Evolutionary conservation across 2,113 vertebrate species (phyloP).

Genomic region (Catharus fuscescens): DNA sequence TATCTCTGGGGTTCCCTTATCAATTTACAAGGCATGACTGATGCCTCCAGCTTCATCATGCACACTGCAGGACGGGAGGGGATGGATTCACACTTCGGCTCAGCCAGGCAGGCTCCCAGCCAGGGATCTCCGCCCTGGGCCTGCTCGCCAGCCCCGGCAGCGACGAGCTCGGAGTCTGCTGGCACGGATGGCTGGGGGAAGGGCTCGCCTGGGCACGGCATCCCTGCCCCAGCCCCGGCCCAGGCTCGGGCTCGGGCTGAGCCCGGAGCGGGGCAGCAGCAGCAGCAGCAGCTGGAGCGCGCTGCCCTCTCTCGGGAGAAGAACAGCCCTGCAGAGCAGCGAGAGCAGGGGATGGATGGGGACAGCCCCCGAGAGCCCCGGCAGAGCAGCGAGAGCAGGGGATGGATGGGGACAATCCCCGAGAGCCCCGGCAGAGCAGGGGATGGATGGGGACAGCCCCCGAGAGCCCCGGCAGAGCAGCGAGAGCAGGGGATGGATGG

Average conservation of each 20-base stretch:
- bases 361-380: neutral
- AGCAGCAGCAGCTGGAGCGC: neutral
- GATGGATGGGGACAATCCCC: neutral
- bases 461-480: neutral
- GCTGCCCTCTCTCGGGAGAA: constrained; percentile 49
- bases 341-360: neutral
- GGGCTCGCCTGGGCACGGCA: neutral
- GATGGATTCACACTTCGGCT: neutral
- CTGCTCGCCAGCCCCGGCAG: neutral
- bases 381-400: neutral
- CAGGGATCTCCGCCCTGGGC: neutral
- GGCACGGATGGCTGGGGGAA: neutral
- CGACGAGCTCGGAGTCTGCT: neutral
- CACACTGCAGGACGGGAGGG: neutral
- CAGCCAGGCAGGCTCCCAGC: neutral
- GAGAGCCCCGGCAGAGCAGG: neutral
- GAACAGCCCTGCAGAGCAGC: neutral
- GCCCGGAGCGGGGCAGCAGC: neutral
- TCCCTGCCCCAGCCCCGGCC: neutral
- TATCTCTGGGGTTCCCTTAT: neutral
- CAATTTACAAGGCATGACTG: neutral
- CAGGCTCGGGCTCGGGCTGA: neutral
- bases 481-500: neutral
- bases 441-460: neutral
- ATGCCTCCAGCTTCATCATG: accelerated